Conservation (phyloP, 2,797 vertebrate species). For the Diceros bicornis region DNA sequence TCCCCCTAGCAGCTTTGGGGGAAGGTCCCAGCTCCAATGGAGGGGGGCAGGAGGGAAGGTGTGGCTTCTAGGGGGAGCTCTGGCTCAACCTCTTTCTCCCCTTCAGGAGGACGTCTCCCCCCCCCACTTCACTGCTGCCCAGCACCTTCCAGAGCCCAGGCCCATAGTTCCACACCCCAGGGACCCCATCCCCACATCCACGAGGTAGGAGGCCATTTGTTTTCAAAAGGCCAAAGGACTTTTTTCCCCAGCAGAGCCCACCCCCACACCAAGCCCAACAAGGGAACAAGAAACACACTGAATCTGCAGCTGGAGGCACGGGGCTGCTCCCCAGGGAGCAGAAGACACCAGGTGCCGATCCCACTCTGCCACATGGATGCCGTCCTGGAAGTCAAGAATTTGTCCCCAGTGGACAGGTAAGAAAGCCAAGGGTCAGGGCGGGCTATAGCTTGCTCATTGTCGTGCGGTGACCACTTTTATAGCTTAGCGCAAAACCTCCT, state of each 20-base stretch:
- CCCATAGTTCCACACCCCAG: too few species aligned
- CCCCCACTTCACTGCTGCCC: neutral
- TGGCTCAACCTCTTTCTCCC: neutral
- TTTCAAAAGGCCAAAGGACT: neutral
- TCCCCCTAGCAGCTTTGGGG: neutral
- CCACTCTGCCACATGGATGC: neutral
- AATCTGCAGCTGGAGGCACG: neutral
- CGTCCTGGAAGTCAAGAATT: neutral
- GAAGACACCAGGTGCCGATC: neutral
- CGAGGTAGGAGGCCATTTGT: neutral
- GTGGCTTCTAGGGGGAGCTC: neutral
- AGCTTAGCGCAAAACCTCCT: neutral
- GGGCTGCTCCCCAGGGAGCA: neutral
- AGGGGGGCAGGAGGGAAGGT: neutral
- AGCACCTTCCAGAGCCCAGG: too few species aligned
- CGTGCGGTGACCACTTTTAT: neutral
- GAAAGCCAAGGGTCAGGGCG: neutral
- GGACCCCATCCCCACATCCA: neutral
- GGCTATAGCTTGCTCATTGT: neutral
- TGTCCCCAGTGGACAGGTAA: neutral
- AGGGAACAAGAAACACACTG: fast-evolving
- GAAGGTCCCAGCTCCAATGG: neutral
- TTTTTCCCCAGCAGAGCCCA: neutral
- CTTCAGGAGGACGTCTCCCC: too few species aligned
- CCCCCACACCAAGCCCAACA: neutral